Conservation (phyloP, 2,888 invertebrate genomes). For the Venustoraphidia nigricollis region DNA sequence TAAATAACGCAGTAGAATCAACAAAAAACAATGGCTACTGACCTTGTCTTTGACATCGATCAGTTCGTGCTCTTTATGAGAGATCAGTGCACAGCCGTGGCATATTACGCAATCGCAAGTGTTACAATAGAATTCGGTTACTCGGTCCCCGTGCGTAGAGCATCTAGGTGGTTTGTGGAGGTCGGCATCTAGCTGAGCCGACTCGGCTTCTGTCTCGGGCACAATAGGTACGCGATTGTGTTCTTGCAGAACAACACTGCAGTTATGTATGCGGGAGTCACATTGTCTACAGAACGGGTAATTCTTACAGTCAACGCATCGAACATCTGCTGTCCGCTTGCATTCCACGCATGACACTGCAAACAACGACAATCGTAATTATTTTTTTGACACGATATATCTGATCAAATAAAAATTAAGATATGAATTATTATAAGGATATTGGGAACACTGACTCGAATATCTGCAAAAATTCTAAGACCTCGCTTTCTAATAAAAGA, state of each 20-base stretch:
- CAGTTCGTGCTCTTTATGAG: constrained; percentile 24
- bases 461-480: no score
- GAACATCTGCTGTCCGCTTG: constrained; percentile 16
- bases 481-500: no score
- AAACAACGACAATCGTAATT: background rate
- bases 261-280: constrained; percentile 21
- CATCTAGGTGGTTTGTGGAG: constrained; percentile 13
- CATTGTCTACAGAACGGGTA: constrained; percentile 20
- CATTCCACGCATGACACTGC: constrained; percentile 13
- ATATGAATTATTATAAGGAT: no score
- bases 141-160: constrained; percentile 17
- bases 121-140: constrained; percentile 26
- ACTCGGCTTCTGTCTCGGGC: background rate
- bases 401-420: no score
- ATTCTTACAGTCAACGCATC: constrained; percentile 19
- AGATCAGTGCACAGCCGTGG: constrained; percentile 25
- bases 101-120: constrained; percentile 25
- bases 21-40: constrained; percentile 11
- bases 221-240: constrained; percentile 17
- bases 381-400: no score
- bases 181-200: constrained; percentile 10
- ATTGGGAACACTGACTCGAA: no score
- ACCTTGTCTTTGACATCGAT: constrained; percentile 22
- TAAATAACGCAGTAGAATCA: background rate
- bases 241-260: constrained; percentile 20